A percentile compares a stretch with the other conserved stretches of the same genome.
These are phyloP conservation scores for Mythimna lalbum DNA, from an alignment of 2,888 invertebrate species.

Conservation along the genomic window DNA sequence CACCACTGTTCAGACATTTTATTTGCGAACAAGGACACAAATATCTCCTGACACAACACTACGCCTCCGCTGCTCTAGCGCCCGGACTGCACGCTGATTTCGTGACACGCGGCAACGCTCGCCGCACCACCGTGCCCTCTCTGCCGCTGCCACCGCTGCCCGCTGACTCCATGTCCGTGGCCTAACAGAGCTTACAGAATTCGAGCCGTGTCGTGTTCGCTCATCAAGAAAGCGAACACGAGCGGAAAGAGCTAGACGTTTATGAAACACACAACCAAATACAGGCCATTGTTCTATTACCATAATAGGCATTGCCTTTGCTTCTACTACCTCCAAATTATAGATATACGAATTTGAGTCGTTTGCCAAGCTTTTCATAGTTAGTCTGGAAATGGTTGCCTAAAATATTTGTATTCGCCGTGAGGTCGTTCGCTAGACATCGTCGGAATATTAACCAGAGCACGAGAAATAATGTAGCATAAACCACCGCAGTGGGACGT, in stretches of 20 bases:
- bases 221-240: constrained; percentile 10
- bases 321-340: constrained; percentile 40
- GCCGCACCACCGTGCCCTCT: no score
- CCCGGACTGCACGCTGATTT: no score
- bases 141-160: no score
- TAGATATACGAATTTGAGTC: constrained; percentile 49
- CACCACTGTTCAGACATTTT: no score
- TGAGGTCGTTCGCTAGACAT: constrained; percentile 77
- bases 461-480: constrained; percentile 86
- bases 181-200: neutral
- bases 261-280: constrained; percentile 18
- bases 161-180: no score
- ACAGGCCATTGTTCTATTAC: constrained; percentile 24
- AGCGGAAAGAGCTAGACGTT: constrained; percentile 26
- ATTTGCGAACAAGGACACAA: no score
- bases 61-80: no score
- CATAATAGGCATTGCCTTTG: constrained; percentile 32
- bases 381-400: constrained; percentile 64
- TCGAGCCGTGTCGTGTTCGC: neutral
- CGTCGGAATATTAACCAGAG: constrained; percentile 83
- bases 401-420: constrained; percentile 84
- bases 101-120: no score
- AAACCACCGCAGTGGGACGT: constrained; percentile 84
- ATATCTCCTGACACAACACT: no score
- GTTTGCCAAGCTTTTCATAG: constrained; percentile 82